These are phyloP conservation scores for Dicrostonyx torquatus DNA, from an alignment of 2,797 vertebrate species.

Conservation along the genomic window DNA sequence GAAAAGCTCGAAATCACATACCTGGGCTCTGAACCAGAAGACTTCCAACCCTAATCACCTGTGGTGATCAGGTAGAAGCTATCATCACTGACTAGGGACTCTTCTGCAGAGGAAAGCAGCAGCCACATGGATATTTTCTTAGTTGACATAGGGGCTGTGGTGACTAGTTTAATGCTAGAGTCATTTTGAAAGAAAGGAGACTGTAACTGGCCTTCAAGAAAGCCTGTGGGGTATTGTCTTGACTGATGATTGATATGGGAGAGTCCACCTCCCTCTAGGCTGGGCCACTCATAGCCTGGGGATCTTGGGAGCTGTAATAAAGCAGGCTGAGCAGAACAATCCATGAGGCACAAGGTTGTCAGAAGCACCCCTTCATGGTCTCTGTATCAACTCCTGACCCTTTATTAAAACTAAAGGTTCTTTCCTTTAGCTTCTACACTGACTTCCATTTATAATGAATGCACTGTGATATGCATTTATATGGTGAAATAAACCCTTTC, in stretches of 20 bases:
- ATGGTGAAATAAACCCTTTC: no score
- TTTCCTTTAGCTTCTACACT: neutral
- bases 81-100: neutral
- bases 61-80: neutral
- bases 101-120: neutral
- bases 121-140: neutral
- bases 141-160: neutral
- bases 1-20: neutral
- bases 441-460: neutral
- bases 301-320: neutral
- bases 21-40: neutral
- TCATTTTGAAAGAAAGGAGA: neutral
- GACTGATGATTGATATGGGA: neutral
- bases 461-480: neutral
- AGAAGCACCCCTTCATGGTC: neutral
- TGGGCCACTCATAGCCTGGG: neutral
- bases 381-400: neutral
- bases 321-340: neutral
- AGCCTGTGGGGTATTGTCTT: neutral
- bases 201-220: no score
- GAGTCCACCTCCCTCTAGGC: neutral
- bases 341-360: neutral
- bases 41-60: neutral
- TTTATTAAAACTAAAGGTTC: no score
- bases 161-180: neutral